Evolutionary conservation across 1,140 invertebrate species (phyloP).

Genomic region (Choristoneura fumiferana): DNA sequence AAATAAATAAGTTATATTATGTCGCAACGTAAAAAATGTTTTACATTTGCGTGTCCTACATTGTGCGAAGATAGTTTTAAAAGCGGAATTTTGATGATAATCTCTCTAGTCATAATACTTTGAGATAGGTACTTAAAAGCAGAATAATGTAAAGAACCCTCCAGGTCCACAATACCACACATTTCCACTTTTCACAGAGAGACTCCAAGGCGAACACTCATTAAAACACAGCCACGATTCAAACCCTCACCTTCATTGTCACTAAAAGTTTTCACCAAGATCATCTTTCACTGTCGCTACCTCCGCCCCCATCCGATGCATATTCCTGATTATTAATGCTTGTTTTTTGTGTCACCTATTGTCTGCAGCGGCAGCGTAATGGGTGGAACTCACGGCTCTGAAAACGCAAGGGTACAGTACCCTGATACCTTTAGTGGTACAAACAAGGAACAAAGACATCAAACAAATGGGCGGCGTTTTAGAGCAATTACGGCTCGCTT

Average conservation of each 20-base stretch:
- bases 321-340: constrained; percentile 76
- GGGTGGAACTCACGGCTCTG: constrained; percentile 59
- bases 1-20: no score
- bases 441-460: constrained; percentile 78
- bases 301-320: constrained; percentile 58
- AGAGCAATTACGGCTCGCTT: constrained; percentile 76
- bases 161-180: constrained; percentile 10
- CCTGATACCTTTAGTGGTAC: constrained; percentile 63
- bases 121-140: not conserved
- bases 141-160: constrained; percentile 3
- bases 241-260: constrained; percentile 43
- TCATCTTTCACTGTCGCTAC: constrained; percentile 40
- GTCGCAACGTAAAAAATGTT: no score
- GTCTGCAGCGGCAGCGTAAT: constrained; percentile 62
- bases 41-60: no score
- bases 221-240: constrained; percentile 23
- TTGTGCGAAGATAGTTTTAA: no score
- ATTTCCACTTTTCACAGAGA: constrained; percentile 10
- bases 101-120: not conserved
- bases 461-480: constrained; percentile 78
- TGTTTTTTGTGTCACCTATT: constrained; percentile 71
- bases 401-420: constrained; percentile 69
- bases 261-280: constrained; percentile 44
- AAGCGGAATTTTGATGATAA: no score
- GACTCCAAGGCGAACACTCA: constrained; percentile 7